Evolutionary conservation across 2,797 vertebrate species (phyloP).

Genomic region (Lithobates pipiens): DNA sequence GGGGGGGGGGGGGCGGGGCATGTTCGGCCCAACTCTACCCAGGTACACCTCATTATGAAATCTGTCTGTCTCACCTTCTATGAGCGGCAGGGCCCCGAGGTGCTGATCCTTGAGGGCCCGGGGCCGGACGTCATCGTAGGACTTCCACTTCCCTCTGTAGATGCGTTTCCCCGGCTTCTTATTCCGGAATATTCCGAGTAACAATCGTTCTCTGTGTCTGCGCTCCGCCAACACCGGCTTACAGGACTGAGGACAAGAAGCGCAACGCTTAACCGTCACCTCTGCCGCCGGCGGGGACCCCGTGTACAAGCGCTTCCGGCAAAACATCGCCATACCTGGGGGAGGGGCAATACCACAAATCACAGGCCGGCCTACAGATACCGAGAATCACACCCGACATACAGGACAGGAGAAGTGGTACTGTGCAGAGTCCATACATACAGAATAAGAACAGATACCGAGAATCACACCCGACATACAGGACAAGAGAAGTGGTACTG

Average conservation of each 20-base stretch:
- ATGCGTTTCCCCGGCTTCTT: neutral
- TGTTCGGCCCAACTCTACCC: too few relatives aligned
- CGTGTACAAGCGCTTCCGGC: conserved; percentile 15
- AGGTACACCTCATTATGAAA: neutral
- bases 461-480: too few relatives aligned
- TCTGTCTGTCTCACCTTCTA: conserved; percentile 2
- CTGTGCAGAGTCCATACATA: conserved; percentile 8
- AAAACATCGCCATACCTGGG: conserved; percentile 44
- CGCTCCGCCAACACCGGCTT: neutral
- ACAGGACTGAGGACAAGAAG: conserved; percentile 36
- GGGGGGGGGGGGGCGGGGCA: too few relatives aligned
- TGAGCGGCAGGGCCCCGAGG: neutral
- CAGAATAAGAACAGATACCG: neutral
- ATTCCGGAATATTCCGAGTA: conserved; percentile 13
- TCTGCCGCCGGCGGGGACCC: conserved; percentile 34
- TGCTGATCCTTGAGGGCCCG: neutral
- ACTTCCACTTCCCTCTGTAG: neutral
- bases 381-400: neutral
- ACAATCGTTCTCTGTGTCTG: neutral
- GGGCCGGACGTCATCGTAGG: conserved; percentile 29
- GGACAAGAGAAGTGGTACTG: too few relatives aligned
- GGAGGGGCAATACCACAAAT: neutral
- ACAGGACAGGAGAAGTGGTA: neutral
- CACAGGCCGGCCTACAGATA: too few relatives aligned
- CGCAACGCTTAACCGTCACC: conserved; percentile 27